A percentile compares a stretch with the other conserved stretches of the same genome.
Conservation (phyloP, 30 jellyfish, hydroid and myxozoan genomes). For the Cassiopea andromeda region DNA sequence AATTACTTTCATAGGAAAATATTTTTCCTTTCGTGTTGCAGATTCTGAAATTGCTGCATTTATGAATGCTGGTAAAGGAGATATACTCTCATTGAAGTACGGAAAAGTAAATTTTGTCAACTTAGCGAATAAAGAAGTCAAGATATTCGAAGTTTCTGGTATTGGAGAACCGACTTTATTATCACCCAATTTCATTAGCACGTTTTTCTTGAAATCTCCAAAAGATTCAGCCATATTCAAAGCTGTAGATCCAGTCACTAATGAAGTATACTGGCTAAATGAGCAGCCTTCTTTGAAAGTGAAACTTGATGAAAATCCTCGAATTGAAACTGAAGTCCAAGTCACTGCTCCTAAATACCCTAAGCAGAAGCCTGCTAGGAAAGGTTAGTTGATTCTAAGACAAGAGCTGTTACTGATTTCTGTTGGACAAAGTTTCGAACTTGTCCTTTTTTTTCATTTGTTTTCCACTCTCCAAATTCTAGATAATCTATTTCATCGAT, state of each 20-base stretch:
- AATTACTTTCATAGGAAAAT: no score
- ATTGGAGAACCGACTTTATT: slow-evolving; percentile 97
- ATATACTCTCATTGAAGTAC: slow-evolving; percentile 48
- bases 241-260: slow-evolving; percentile 82
- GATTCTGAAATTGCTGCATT: neutral
- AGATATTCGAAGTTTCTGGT: slow-evolving; percentile 92
- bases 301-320: slow-evolving; percentile 79
- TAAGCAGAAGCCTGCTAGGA: slow-evolving; percentile 47
- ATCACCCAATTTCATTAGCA: slow-evolving; percentile 95
- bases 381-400: slow-evolving; percentile 48
- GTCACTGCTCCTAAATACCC: slow-evolving; percentile 66
- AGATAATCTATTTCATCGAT: no score
- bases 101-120: slow-evolving; percentile 95
- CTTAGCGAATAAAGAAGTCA: slow-evolving; percentile 87
- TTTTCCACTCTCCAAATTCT: no score
- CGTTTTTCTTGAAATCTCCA: slow-evolving; percentile 95
- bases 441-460: no score
- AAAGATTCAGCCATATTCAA: slow-evolving; percentile 84
- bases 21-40: neutral
- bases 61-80: neutral
- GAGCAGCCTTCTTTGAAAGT: slow-evolving; percentile 77
- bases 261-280: slow-evolving; percentile 83
- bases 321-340: slow-evolving; percentile 87
- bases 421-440: no score
- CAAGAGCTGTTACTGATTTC: no score